These are phyloP conservation scores for Apogon talboti DNA, from an alignment of 2,797 vertebrate species.

Conservation along the genomic window DNA sequence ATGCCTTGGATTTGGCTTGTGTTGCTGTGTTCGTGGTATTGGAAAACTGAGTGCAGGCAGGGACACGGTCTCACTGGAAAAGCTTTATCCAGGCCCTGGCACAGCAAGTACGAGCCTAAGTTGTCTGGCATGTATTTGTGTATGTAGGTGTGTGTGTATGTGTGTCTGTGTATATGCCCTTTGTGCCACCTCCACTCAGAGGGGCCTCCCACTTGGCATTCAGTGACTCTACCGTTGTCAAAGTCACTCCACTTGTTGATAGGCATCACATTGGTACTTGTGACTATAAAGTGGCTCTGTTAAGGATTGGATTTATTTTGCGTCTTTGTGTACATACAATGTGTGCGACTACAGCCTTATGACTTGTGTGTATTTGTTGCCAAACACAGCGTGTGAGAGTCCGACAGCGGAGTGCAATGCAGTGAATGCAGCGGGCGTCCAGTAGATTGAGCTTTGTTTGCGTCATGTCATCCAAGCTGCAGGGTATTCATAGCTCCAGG, in stretches of 20 bases:
- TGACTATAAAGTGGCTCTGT: not conserved
- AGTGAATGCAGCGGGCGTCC: constrained; percentile 35
- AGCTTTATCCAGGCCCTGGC: constrained; percentile 13
- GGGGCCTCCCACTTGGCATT: not conserved
- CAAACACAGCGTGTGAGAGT: constrained; percentile 46
- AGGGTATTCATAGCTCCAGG: constrained; percentile 57
- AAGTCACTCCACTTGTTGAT: constrained; percentile 3
- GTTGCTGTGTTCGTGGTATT: not conserved
- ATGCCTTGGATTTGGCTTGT: constrained; percentile 8
- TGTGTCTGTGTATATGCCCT: not conserved
- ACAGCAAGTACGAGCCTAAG: constrained; percentile 4
- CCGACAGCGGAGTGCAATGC: constrained; percentile 19
- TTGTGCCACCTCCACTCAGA: not conserved
- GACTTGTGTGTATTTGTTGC: constrained; percentile 63
- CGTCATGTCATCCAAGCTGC: constrained; percentile 47
- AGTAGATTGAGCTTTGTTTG: constrained; percentile 38
- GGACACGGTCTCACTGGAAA: constrained; percentile 18
- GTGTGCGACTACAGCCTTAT: constrained; percentile 1
- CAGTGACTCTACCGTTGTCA: not conserved
- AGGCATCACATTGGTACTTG: constrained; percentile 3
- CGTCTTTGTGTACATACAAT: not conserved
- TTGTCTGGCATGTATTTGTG: not conserved
- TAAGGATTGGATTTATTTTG: not conserved
- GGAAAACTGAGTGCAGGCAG: constrained; percentile 1
- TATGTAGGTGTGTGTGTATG: not conserved